phyloP scores from a whole-genome alignment of 2,113 vertebrate species.

The Tauraco erythrolophus region DNA sequence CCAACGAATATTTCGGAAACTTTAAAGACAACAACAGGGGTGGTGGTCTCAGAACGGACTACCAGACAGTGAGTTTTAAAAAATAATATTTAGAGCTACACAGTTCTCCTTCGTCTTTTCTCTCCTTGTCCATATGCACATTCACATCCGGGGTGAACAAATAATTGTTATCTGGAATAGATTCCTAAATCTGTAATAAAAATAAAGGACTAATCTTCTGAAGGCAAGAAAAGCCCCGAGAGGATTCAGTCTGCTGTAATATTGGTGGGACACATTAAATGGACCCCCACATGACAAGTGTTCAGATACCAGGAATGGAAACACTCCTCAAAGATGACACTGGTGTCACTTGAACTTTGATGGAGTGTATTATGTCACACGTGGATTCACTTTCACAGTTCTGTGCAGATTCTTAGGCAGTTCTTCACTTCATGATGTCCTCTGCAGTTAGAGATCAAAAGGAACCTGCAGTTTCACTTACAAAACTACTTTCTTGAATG shows the following conservation, averaged over 20 bases:
- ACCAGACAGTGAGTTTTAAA: background rate
- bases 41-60: background rate
- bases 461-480: background rate
- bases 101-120: background rate
- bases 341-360: background rate
- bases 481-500: background rate
- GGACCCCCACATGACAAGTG: background rate
- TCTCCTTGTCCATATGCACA: background rate
- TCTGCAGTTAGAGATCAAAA: background rate
- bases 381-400: background rate
- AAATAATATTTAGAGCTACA: background rate
- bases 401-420: background rate
- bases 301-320: background rate
- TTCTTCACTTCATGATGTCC: background rate
- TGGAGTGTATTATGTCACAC: background rate
- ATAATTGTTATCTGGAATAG: rapidly evolving
- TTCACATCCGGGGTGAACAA: background rate
- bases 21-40: background rate
- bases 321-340: background rate
- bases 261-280: background rate
- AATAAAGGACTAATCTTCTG: background rate
- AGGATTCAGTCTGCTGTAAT: background rate
- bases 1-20: background rate
- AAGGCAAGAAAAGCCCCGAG: background rate
- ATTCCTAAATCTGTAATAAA: background rate